Base-by-base conservation (phyloP, 1,140 invertebrate species). In the Zaprionus inermis region DNA sequence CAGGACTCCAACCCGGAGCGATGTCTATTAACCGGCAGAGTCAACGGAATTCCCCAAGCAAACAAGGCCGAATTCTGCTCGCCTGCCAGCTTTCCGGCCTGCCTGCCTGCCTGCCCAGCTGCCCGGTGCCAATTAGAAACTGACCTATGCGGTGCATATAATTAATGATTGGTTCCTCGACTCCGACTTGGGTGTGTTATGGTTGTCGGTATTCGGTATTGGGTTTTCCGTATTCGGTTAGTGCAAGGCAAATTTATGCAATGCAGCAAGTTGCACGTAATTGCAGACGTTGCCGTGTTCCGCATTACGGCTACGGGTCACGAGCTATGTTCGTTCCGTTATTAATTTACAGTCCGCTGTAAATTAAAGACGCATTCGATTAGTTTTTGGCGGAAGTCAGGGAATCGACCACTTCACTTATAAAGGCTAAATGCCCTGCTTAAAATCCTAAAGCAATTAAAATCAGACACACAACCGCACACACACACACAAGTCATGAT, bases 381-480 rank as follows among this genome's bases (percentile, higher is more conserved):
- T 60, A 46, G 18, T 56, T 49, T 49, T 49, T 41, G 41, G 16
- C 46, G 38, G 68, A 18, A 65, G 58, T 69, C 51, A n/a, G n/a
- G n/a, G 11, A 16, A 28, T 56, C 38, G 61, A 49, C 36, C 38
- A 69, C 75, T n/a, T 65, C 36, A 80, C 58, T 74, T 82, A 70
- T 71, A 79, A 55, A 36, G 71, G 68, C 68, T 68, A 77, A 74
- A 74, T 68, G 52, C 51, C 56, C 49, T 51, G 68, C 77, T 84
- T 84, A 76, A 70, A 77, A 56, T 24, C 55, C 55, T 68, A 51
- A 88, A 38, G 70, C 79, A 83, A 86, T 86, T 88, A 88, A 75
- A 88, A 77, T 70, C 60, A 79, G 66, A 73, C 63, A 79, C 82
- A 88, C 72, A 88, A 76, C 69, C 82, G 82, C 72, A 88, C 60